phyloP scores from a whole-genome alignment of 2,797 vertebrate species.

The Myiothlypis coronata region DNA sequence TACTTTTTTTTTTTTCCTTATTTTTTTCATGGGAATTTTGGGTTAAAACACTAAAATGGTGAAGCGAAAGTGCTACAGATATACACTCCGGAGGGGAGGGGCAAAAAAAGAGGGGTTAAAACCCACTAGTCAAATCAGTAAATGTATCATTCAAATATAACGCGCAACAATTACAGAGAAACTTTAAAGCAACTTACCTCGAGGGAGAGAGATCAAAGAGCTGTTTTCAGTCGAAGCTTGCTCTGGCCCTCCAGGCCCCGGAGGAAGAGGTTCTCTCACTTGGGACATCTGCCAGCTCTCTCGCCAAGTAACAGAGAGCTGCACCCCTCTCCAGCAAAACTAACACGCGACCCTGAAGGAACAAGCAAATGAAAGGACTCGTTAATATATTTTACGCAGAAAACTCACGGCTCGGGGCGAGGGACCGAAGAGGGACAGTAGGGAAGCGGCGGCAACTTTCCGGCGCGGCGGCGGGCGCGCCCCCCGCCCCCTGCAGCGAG shows the following conservation, averaged over 20 bases:
- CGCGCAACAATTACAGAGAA: slow-evolving; percentile 1
- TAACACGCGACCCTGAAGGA: slow-evolving; percentile 58
- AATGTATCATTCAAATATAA: background rate
- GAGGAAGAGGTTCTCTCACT: slow-evolving; percentile 81
- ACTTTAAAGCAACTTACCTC: slow-evolving; percentile 70
- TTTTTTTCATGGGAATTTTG: background rate
- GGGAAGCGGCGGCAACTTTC: background rate
- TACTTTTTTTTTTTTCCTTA: background rate
- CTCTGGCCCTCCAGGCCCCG: slow-evolving; percentile 84
- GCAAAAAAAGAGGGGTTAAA: background rate
- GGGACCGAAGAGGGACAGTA: background rate
- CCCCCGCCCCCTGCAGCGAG: background rate
- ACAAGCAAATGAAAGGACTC: slow-evolving; percentile 31
- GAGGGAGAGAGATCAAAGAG: slow-evolving; percentile 60
- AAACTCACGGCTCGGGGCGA: background rate
- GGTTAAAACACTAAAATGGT: background rate
- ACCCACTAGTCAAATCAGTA: background rate
- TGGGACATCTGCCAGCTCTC: slow-evolving; percentile 91
- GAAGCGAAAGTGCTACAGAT: background rate
- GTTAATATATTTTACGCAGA: slow-evolving; percentile 13
- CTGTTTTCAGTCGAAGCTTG: slow-evolving; percentile 71
- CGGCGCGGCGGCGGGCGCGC: background rate
- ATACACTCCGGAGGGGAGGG: background rate
- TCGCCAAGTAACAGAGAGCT: slow-evolving; percentile 5
- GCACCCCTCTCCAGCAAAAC: slow-evolving; percentile 39